Percentiles rank a stretch among this genome's conserved stretches.
These are phyloP conservation scores for Ibidorhyncha struthersii DNA, from an alignment of 2,113 vertebrate species.

Conservation along the genomic window DNA sequence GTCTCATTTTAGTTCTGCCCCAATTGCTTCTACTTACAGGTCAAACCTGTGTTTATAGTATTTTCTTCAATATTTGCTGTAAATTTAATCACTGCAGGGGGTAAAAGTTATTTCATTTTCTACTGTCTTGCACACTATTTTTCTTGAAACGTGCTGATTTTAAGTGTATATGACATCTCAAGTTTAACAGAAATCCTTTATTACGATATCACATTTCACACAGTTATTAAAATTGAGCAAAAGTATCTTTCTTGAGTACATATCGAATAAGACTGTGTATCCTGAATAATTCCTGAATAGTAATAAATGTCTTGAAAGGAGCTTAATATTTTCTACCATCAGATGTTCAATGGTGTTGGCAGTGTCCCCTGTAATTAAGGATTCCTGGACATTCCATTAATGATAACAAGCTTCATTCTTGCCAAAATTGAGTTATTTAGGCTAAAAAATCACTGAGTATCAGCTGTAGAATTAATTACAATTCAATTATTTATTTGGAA, in stretches of 20 bases:
- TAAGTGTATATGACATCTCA: background rate
- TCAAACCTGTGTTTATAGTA: background rate
- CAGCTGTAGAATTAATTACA: background rate
- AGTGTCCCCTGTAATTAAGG: background rate
- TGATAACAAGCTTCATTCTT: background rate
- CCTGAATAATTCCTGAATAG: background rate
- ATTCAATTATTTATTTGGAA: background rate
- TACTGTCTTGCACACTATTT: background rate
- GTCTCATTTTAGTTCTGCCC: background rate
- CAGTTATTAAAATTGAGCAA: background rate
- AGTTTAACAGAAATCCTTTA: background rate
- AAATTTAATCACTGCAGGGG: conserved; percentile 37
- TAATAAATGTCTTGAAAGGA: background rate
- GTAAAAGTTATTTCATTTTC: conserved; percentile 13
- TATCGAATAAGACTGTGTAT: background rate
- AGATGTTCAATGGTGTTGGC: background rate
- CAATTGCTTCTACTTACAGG: background rate
- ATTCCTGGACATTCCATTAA: background rate
- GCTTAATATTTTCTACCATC: background rate
- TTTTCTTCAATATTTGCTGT: conserved; percentile 27
- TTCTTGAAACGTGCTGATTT: background rate
- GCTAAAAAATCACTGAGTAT: background rate
- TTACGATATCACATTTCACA: background rate
- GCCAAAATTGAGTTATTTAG: background rate
- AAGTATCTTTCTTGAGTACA: background rate